These are phyloP conservation scores for Gnathonemus longibarbis DNA, from an alignment of 2,113 vertebrate genomes.

Conservation along the genomic window DNA sequence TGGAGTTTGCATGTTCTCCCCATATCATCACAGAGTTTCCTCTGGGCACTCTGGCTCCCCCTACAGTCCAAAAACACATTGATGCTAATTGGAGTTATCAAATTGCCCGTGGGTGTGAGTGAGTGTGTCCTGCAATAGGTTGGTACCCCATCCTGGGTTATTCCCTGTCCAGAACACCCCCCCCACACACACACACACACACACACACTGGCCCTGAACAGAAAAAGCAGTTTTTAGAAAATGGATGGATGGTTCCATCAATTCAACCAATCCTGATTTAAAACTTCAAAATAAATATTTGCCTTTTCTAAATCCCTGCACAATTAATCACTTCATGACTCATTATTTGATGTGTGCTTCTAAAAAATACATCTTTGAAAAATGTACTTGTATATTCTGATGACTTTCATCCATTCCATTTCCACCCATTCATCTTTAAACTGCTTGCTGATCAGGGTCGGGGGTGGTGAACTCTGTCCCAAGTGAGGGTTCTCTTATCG, in stretches of 20 bases:
- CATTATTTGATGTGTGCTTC: background rate
- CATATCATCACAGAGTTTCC: too few relatives aligned
- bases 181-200: too few relatives aligned
- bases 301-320: background rate
- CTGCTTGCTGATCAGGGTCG: background rate
- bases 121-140: too few relatives aligned
- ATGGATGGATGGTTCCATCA: background rate
- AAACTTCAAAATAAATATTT: background rate
- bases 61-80: too few relatives aligned
- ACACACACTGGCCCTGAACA: too few relatives aligned
- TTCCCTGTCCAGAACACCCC: too few relatives aligned
- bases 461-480: background rate
- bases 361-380: background rate
- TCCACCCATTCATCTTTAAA: background rate
- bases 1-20: too few relatives aligned
- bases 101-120: too few relatives aligned
- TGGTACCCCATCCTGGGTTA: too few relatives aligned
- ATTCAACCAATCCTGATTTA: background rate
- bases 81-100: too few relatives aligned
- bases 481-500: background rate
- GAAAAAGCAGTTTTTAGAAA: too few relatives aligned
- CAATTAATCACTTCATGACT: background rate
- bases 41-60: too few relatives aligned
- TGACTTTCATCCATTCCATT: background rate
- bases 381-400: background rate